These are phyloP conservation scores for Diuraphis noxia DNA, from an alignment of 1,140 invertebrate species.

Conservation along the genomic window DNA sequence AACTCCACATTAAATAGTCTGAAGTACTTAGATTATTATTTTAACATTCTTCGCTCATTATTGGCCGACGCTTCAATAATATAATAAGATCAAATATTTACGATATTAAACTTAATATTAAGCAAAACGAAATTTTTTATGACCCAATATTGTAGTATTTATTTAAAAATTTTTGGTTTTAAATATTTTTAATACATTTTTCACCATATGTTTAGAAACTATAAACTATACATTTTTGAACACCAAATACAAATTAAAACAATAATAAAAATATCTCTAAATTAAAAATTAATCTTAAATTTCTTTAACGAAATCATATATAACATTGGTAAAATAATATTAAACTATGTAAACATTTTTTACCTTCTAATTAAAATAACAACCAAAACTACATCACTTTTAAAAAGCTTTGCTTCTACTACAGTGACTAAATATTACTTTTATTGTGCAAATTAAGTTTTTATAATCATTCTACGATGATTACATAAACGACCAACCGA, in stretches of 20 bases:
- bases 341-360: not conserved
- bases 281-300: not conserved
- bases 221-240: not conserved
- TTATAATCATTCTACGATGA: not conserved
- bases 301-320: not conserved
- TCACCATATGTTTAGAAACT: not conserved
- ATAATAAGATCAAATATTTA: not conserved
- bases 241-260: not conserved
- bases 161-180: not conserved
- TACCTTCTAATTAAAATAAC: not conserved
- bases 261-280: not conserved
- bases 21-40: not conserved
- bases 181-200: not conserved
- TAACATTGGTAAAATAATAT: not conserved
- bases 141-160: not conserved
- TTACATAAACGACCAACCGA: not conserved
- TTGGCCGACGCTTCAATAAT: not conserved
- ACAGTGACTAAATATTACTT: not conserved
- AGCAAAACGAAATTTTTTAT: not conserved
- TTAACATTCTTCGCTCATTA: not conserved
- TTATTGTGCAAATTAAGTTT: not conserved
- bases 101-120: not conserved
- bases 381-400: not conserved
- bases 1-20: not conserved
- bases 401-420: not conserved